Evolutionary conservation across 2,113 vertebrate species (phyloP).

Genomic region (Tonatia bakeri): DNA sequence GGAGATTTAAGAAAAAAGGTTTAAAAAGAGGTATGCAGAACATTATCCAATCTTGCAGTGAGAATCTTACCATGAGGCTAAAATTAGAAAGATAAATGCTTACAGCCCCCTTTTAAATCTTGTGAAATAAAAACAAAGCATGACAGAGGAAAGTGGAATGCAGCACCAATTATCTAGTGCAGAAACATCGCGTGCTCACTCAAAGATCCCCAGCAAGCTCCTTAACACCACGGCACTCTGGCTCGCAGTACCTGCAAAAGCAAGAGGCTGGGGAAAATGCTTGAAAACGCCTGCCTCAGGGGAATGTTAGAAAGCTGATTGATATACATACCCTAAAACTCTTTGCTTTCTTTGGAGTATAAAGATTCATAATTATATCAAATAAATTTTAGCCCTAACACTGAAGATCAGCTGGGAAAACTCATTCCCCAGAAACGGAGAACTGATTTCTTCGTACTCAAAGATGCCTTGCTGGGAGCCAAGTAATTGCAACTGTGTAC

Average conservation of each 20-base stretch:
- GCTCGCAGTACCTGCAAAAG: not conserved
- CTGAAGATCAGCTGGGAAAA: not conserved
- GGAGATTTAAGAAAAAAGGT: conserved; percentile 31
- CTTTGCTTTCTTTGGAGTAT: not conserved
- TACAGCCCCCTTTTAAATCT: not conserved
- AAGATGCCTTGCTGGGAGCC: not conserved
- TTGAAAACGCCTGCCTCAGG: conserved; percentile 13
- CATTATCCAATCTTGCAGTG: not conserved
- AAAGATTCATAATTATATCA: conserved; percentile 22
- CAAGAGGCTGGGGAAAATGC: not conserved
- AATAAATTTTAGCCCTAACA: conserved; percentile 13
- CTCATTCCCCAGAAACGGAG: conserved; percentile 16
- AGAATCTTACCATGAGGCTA: conserved; percentile 30
- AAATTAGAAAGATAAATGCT: conserved; percentile 55
- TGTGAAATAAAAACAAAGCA: conserved; percentile 63
- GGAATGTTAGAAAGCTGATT: conserved; percentile 17
- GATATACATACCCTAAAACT: not conserved
- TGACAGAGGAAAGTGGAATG: conserved; percentile 52
- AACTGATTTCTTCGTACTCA: conserved; percentile 1
- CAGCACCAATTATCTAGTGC: conserved; percentile 23
- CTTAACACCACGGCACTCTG: conserved; percentile 2
- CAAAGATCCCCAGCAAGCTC: conserved; percentile 35
- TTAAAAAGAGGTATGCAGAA: conserved; percentile 25
- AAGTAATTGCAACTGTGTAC: not conserved
- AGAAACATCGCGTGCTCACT: conserved; percentile 44